Percentiles rank a stretch among this genome's conserved stretches.
phyloP scores from a whole-genome alignment of 37 sponge, comb jelly and placozoan species.

The Eunapius fragilis region DNA sequence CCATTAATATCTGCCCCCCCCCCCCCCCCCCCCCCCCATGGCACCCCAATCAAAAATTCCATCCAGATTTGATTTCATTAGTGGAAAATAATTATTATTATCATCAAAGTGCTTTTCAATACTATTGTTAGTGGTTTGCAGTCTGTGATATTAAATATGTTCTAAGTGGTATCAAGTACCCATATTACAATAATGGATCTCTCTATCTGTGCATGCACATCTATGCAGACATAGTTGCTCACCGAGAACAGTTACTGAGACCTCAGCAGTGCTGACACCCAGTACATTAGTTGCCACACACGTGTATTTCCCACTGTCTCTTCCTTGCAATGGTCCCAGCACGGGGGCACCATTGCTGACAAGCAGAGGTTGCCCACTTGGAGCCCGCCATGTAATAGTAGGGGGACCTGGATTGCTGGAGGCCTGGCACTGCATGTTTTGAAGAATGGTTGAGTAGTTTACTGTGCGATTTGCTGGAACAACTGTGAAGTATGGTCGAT shows the following conservation, averaged over 20 bases:
- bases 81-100: too few relatives aligned
- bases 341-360: background rate
- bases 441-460: background rate
- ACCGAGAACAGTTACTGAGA: slow-evolving; percentile 45
- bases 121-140: too few relatives aligned
- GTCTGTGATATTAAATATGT: too few relatives aligned
- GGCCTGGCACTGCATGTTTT: background rate
- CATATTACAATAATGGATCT: too few relatives aligned
- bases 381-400: background rate
- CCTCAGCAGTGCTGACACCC: slow-evolving; percentile 15
- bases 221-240: too few relatives aligned
- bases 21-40: too few relatives aligned
- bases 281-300: slow-evolving; percentile 48
- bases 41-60: too few relatives aligned
- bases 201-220: background rate
- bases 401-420: background rate
- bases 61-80: too few relatives aligned
- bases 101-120: too few relatives aligned
- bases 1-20: too few relatives aligned
- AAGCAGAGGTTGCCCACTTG: background rate
- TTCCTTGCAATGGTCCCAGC: background rate
- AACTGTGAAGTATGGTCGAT: background rate
- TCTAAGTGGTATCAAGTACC: too few relatives aligned
- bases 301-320: slow-evolving; percentile 45
- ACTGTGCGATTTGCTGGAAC: background rate